Evolutionary conservation across 2,113 vertebrate genomes (phyloP), one percentile per base, ranked within the genome.

Genomic region (Hypocryptadius cinnamomeus): DNA sequence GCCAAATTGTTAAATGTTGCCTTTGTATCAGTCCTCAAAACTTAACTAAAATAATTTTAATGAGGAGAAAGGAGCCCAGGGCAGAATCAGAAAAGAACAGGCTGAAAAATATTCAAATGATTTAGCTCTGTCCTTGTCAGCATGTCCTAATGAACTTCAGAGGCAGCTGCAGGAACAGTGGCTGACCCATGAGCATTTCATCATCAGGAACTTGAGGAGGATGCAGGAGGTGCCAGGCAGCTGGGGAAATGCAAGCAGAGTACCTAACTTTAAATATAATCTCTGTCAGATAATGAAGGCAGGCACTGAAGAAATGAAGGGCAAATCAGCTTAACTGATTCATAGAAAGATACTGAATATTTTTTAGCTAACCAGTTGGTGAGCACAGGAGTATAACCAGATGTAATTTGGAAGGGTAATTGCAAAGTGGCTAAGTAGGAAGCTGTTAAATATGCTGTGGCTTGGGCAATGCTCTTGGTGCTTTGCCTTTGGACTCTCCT

Each of bases 21-120:
- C 66, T 94, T 94, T 93, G 53, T 93, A 90, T 89, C 69, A 72
- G 61, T 86, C 77, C 64, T 94, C 83, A 89, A 89, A 96, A 88
- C n/a, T 37, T 64, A 86, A 83, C 79, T 63, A 39, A 80, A 93
- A 84, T 87, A 92, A 87, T 94, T 94, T 96, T 96, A 96, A 96
- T 90, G 92, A 94, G 83, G 73, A 95, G 30, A 89, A 91, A 81
- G 65, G 45, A 92, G 92, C 91, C 83, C 65, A 79, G 69, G 86
- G 92, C 95, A 87, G 65, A 81, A 92, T 79, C 44, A 63, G 73
- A 84, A 84, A 86, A 94, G 47, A 93, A 79, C 35, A 90, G 57
- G 57, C 77, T 92, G 47, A 70, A 59, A 94, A 90, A 74, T 50
- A 94, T 63, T 92, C 79, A 93, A 88, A 95, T 4, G 7, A 90